Evolutionary conservation across 2,113 vertebrate genomes (phyloP), one percentile per base, ranked within the genome.

Genomic region (Nothobranchius furzeri): DNA sequence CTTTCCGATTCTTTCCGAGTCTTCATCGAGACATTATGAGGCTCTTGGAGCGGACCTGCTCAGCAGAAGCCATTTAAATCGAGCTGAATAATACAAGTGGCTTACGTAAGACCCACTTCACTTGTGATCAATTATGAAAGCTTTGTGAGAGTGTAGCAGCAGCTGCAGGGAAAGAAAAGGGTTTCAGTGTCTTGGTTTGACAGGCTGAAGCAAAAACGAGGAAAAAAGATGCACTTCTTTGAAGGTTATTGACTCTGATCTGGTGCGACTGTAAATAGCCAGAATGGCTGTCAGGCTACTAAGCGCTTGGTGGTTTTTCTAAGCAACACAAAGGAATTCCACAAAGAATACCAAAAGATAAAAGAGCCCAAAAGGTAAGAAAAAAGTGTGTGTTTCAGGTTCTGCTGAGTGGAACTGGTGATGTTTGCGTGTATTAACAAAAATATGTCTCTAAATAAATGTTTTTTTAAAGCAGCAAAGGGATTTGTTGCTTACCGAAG

Each of bases 401-500:
- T 75, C 42, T 56, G 62, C 56, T 68, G 60, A 64, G 60, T 68
- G 48, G 35, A 78, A 68, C 45, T 20, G 25, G 68, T 64, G 24
- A 12, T 14, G 58, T 58, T 20, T 64, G 55, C 42, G 59, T 60
- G 47, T 37, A 2, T 57, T 53, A 62, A 53, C 37, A 64, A 37
- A 9, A 60, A 58, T n/a, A 61, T 17, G 17, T 8, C 7, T 54
- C 7, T 17, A 12, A 47, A 54, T 52, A n/a, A 55, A 55, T 9
- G 49, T 8, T 12, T 40, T 61, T 13, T 9, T 51, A 8, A 12
- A 30, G 4, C 3, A 24, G 13, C 24, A 47, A 47, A 36, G 12
- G 1, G n/a, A 2, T 15, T 43, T 14, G 2, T 56, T 13, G 84
- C 97, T 96, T 89, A 99, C 98, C 98, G 0, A 99, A 99, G 2